phyloP scores from a whole-genome alignment of 2,113 vertebrate species.

The Rhinoderma darwinii region DNA sequence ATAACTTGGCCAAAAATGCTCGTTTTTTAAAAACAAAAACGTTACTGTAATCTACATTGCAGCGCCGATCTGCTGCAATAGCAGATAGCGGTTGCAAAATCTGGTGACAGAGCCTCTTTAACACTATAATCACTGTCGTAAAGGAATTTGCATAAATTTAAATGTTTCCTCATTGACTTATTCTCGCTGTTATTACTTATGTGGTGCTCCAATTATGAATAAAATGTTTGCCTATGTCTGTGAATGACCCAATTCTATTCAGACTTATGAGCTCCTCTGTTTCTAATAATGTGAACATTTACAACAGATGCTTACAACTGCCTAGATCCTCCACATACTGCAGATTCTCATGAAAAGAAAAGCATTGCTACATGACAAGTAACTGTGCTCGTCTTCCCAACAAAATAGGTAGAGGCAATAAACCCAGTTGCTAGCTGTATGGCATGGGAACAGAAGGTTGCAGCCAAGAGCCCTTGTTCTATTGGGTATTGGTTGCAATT shows the following conservation, averaged over 20 bases:
- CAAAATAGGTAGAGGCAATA: constrained; percentile 1
- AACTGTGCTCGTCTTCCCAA: no score
- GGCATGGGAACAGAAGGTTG: neutral
- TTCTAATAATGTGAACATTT: neutral
- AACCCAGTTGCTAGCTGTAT: neutral
- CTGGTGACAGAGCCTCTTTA: no score
- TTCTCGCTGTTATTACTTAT: no score
- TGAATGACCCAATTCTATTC: neutral
- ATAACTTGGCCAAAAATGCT: no score
- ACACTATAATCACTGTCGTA: no score
- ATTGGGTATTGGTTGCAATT: neutral
- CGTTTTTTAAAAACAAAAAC: no score
- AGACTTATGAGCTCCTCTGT: no score
- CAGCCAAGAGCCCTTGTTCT: neutral
- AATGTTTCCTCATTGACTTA: no score
- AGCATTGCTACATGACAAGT: neutral
- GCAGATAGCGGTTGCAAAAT: no score
- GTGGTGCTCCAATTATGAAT: neutral
- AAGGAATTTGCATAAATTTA: no score
- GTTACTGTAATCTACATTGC: no score
- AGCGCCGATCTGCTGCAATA: no score
- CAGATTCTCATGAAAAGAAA: constrained; percentile 15
- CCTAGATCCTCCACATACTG: neutral
- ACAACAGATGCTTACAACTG: neutral
- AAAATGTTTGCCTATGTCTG: neutral